Evolutionary conservation across 2,113 vertebrate species (phyloP).

Genomic region (Periophthalmus modestus): DNA sequence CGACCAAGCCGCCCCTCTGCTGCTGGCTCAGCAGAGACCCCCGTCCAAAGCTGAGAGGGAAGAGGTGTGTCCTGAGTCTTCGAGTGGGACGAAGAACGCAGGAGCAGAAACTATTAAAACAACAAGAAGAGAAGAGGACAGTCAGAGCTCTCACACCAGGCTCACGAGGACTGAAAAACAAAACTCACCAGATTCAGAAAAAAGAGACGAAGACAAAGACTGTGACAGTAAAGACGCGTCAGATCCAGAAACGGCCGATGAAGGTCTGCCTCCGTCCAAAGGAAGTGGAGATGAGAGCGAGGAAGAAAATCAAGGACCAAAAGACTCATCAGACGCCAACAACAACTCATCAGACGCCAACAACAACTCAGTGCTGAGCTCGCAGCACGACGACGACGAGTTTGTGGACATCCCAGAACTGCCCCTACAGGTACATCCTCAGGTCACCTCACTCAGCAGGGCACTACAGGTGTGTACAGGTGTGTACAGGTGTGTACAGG

Average conservation of each 20-base stretch:
- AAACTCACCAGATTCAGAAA: constrained; percentile 15
- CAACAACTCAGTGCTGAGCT: constrained; percentile 64
- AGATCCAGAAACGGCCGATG: constrained; percentile 62
- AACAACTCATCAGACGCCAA: constrained; percentile 73
- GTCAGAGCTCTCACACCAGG: constrained; percentile 18
- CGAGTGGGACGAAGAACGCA: constrained; percentile 17
- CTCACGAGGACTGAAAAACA: constrained; percentile 31
- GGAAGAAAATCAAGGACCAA: constrained; percentile 56
- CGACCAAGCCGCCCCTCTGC: constrained; percentile 66
- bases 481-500: too few relatives aligned
- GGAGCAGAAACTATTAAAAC: constrained; percentile 32
- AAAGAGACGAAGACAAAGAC: constrained; percentile 29
- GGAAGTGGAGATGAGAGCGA: constrained; percentile 66
- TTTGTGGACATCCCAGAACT: constrained; percentile 37
- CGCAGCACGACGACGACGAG: constrained; percentile 40
- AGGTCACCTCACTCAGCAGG: neutral
- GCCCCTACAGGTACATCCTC: constrained; percentile 39
- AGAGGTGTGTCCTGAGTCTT: constrained; percentile 23
- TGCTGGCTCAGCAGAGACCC: constrained; percentile 74
- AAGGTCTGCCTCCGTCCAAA: constrained; percentile 65
- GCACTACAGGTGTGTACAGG: too few relatives aligned
- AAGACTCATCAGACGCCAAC: constrained; percentile 66
- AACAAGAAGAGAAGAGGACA: constrained; percentile 29
- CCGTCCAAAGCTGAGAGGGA: constrained; percentile 53
- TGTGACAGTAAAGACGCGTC: constrained; percentile 30